phyloP scores from a whole-genome alignment of 2,888 invertebrate species.

The Tuta absoluta region DNA sequence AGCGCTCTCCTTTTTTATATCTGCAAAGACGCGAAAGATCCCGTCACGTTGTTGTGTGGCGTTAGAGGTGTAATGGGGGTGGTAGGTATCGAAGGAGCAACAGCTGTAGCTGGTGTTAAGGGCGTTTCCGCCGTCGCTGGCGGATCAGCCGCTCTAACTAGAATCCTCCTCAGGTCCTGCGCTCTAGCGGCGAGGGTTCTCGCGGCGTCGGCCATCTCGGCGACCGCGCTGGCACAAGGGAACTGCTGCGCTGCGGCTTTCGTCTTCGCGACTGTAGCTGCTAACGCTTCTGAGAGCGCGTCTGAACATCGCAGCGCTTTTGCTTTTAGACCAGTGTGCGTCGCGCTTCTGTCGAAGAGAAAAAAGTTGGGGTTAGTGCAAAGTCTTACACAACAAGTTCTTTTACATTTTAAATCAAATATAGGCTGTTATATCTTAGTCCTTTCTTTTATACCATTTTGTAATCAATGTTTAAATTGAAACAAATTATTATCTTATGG shows the following conservation, averaged over 20 bases:
- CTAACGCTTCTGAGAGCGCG: slow-evolving; percentile 89
- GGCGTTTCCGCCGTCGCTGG: slow-evolving; percentile 52
- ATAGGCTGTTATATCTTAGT: too few species aligned
- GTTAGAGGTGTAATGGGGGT: slow-evolving; percentile 68
- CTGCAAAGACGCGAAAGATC: slow-evolving; percentile 64
- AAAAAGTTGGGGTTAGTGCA: slow-evolving; percentile 18
- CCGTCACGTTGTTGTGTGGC: slow-evolving; percentile 54
- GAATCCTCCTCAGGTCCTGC: slow-evolving; percentile 87
- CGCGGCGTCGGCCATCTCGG: slow-evolving; percentile 96
- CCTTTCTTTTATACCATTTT: too few species aligned
- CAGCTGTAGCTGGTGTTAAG: slow-evolving; percentile 59
- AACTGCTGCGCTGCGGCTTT: slow-evolving; percentile 95
- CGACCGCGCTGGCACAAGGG: slow-evolving; percentile 93
- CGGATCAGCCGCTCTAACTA: slow-evolving; percentile 85
- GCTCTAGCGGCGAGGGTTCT: slow-evolving; percentile 92
- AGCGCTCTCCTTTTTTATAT: slow-evolving; percentile 47
- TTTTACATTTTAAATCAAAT: too few species aligned
- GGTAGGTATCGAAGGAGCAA: slow-evolving; percentile 58
- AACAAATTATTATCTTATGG: too few species aligned
- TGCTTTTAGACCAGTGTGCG: slow-evolving; percentile 86
- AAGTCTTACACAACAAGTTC: background rate
- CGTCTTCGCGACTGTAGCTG: slow-evolving; percentile 91
- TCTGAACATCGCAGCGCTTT: slow-evolving; percentile 89
- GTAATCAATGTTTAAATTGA: too few species aligned
- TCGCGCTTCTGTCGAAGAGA: slow-evolving; percentile 83